phyloP scores from a whole-genome alignment of 1,140 invertebrate species.

The Pachypsylla venusta region DNA sequence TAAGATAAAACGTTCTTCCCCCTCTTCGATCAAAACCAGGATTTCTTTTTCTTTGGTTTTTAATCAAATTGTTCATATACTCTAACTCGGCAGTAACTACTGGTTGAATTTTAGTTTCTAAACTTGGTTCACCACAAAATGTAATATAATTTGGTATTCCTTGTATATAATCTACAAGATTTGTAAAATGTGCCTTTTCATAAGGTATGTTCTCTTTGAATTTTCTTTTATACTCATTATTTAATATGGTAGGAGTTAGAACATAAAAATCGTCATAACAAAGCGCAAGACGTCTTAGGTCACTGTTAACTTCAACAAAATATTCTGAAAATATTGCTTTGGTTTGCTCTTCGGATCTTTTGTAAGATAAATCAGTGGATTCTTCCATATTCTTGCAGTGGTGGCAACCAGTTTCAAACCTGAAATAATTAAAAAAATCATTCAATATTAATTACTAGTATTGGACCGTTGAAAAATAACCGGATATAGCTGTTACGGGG shows the following conservation, averaged over 20 bases:
- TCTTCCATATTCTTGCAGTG: too few relatives aligned
- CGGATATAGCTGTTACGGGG: too few relatives aligned
- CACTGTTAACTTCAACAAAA: too few relatives aligned
- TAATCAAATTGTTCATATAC: background rate
- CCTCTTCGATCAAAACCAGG: background rate
- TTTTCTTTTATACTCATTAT: background rate
- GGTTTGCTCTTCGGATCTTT: too few relatives aligned
- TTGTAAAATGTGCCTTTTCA: background rate
- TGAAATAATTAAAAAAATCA: too few relatives aligned
- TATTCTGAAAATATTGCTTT: too few relatives aligned
- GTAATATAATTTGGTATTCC: background rate
- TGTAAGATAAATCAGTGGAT: too few relatives aligned
- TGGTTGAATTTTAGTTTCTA: background rate
- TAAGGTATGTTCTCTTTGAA: background rate
- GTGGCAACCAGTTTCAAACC: too few relatives aligned
- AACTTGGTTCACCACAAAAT: background rate
- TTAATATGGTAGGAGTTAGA: background rate
- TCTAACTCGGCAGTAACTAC: background rate
- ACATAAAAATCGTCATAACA: background rate
- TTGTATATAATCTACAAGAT: background rate
- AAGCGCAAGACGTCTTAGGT: too few relatives aligned
- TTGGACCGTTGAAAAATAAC: too few relatives aligned
- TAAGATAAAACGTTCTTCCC: background rate
- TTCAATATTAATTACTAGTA: too few relatives aligned
- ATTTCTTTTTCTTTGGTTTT: background rate